A percentile compares a stretch with the other conserved stretches of the same genome.
Evolutionary conservation across 2,888 invertebrate genomes (phyloP).

Genomic region (Gymnocheta viridis): DNA sequence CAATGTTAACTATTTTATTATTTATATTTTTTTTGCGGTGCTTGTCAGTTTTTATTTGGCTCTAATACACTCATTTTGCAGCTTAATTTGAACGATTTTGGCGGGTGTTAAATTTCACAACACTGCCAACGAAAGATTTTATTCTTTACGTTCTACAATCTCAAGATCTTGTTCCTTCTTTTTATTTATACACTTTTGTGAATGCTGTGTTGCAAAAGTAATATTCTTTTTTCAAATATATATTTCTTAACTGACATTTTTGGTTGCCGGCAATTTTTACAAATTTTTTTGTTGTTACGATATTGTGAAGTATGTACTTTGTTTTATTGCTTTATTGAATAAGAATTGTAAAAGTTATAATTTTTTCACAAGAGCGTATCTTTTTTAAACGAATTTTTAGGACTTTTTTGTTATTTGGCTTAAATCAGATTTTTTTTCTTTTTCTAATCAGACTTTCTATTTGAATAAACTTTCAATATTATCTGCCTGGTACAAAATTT

Average conservation of each 20-base stretch:
- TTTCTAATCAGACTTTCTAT: neutral
- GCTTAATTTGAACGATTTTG: constrained; percentile 71
- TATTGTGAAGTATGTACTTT: neutral
- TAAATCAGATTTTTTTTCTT: neutral
- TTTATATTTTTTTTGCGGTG: neutral
- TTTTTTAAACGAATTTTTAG: neutral
- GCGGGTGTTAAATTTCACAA: constrained; percentile 69
- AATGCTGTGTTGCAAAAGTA: neutral
- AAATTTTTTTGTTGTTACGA: neutral
- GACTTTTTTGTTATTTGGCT: neutral
- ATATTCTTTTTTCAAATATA: neutral
- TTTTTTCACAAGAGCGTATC: neutral
- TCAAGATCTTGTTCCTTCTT: constrained; percentile 28
- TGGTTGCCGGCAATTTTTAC: constrained; percentile 28
- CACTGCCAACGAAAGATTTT: constrained; percentile 41
- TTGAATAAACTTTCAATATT: neutral
- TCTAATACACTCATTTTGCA: constrained; percentile 71
- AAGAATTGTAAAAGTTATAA: constrained; percentile 30
- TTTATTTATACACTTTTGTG: constrained; percentile 3
- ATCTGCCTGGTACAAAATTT: no score
- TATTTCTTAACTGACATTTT: constrained; percentile 26
- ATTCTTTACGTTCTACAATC: constrained; percentile 38
- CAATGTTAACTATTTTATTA: constrained; percentile 19
- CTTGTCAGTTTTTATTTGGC: constrained; percentile 68
- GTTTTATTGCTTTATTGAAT: constrained; percentile 47